phyloP scores from a whole-genome alignment of 2,113 vertebrate species.

The Thomomys bottae region DNA sequence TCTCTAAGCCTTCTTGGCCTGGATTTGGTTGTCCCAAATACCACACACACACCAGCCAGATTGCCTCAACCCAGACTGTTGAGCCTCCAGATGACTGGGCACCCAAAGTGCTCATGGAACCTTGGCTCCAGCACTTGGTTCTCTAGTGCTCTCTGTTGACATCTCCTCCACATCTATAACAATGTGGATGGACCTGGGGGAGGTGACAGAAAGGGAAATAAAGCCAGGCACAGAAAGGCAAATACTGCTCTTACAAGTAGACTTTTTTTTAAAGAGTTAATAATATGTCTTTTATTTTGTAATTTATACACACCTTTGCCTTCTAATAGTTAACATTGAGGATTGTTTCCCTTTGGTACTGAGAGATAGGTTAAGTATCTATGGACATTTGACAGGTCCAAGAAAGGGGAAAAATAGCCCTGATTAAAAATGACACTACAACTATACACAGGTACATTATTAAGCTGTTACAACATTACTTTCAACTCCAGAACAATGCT shows the following conservation, averaged over 20 bases:
- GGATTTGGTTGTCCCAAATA: neutral
- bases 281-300: conserved; percentile 62
- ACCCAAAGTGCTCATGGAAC: too few species aligned
- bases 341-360: conserved; percentile 15
- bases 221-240: neutral
- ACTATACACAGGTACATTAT: neutral
- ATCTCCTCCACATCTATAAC: neutral
- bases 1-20: too few species aligned
- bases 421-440: neutral
- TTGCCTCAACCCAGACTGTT: too few species aligned
- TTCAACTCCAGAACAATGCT: accelerated
- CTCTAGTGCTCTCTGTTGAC: neutral
- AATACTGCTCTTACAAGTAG: too few species aligned
- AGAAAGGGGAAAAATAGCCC: neutral
- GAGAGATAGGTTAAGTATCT: too few species aligned
- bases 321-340: neutral
- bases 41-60: too few species aligned
- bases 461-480: too few species aligned
- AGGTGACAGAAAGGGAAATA: too few species aligned
- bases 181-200: neutral
- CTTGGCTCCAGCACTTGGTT: neutral
- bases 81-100: too few species aligned
- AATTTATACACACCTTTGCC: conserved; percentile 10
- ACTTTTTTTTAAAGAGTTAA: too few species aligned
- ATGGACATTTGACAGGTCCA: neutral